Base-by-base conservation (phyloP, 2,797 vertebrate species). In the Orestias chungarensis region DNA sequence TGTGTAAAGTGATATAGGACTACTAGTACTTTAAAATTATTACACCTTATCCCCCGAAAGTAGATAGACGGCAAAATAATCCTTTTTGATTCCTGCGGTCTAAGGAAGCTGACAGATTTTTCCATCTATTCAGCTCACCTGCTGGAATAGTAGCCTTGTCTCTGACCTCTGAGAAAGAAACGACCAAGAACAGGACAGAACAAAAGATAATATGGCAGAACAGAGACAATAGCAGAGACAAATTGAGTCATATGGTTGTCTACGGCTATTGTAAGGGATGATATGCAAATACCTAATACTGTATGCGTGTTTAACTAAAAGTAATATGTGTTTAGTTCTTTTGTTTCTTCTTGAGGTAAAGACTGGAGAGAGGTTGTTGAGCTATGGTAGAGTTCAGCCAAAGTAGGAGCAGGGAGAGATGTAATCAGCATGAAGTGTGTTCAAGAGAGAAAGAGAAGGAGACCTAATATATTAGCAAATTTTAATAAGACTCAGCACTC, bases 401-500 rank as follows among this genome's bases (percentile, higher is more conserved):
- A 90, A 93, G 90, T 87, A 90, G 88, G 88, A 84, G 79, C 20
- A 82, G 76, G 59, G 76, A 73, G 76, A 77, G 79, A 85, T 79
- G 79, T 78, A 87, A 89, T 90, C 80, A 86, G 81, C 2, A 67
- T 80, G 78, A 59, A 89, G 84, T 73, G 76, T 71, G 79, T 66
- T 18, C 4, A 75, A 55, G 61, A 72, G 76, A 42, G 69, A 80
- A 75, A 77, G 89, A 84, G 91, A 76, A 78, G 82, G 86, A 88
- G 79, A 90, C 81, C 90, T 93, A 93, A 95, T 93, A 94, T 93
- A 89, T 88, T 89, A 90, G 91, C 91, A 89, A 94, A 94, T 94
- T n/a, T 95, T 93, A 95, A 95, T 94, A 94, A 94, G 93, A 89
- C 90, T 93, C 91, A 88, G 88, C 80, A 86, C 88, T 90, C 88